Base-by-base conservation (phyloP, 2,797 vertebrate genomes). In the Antrozous pallidus region DNA sequence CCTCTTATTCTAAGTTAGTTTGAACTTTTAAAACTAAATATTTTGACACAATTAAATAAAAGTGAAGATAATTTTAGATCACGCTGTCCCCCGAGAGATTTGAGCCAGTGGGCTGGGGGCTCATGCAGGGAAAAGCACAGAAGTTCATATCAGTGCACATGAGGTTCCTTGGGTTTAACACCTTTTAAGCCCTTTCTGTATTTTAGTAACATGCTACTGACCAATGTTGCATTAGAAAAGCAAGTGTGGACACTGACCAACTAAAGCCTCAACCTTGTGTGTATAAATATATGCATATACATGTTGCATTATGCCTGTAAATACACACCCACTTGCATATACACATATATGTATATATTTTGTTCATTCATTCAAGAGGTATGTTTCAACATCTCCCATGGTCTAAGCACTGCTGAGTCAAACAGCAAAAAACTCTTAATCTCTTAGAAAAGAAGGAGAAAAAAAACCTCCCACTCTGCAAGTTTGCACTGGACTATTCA, bases 21-120 rank as follows among this genome's bases (percentile, higher is more conserved):
- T 54, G 80, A 89, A 93, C 89, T 85, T 63, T 74, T 80, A 89
- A 28, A 28, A 9, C n/a, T 83, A 47, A 89, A 28, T 86, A 80
- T 31, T 78, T 84, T 67, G 49, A 69, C 31, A 77, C 88, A 78
- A 61, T 58, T 75, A 94, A 87, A 83, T n/a, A 26, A 42, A 89
- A 70, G 20, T 20, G 31, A 54, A 51, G 20, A 65, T 71, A 49
- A 3, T 54, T 77, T 90, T 71, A 77, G 38, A 73, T 67, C 36
- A 14, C 0, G 31, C 8, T 63, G 5, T 56, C 20, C 49, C 47
- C 22, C 18, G 8, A 82, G 73, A 7, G 13, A 82, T 61, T 85
- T 74, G 28, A 47, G 28, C 16, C 80, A n/a, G 24, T 6, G 24
- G 28, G 14, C 17, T 28, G 40, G 58, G n/a, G 33, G 33, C 4